Evolutionary conservation across 2,797 vertebrate genomes (phyloP), one percentile per base, ranked within the genome.

Genomic region (Gymnoscopelus braueri): DNA sequence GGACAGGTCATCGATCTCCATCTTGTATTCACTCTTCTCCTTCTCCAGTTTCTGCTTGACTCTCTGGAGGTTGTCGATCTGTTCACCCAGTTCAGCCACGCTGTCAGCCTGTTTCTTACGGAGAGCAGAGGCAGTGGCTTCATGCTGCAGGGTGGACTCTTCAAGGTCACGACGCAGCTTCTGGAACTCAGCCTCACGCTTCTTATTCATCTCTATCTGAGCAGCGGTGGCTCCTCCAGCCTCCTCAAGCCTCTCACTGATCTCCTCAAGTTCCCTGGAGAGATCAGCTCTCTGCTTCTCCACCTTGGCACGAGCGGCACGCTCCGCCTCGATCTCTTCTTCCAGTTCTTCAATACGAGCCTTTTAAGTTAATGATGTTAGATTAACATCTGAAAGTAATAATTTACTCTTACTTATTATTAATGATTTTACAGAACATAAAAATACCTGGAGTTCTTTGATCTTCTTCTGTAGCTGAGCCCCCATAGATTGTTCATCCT

Each of bases 11-110:
- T 96, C 95, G 0, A 95, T 92, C 88, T 96, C 95, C 96, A 97
- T 96, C 90, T 96, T 96, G 58, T 91, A 54, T 68, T 96, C 95
- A 0, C 95, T 95, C 84, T 96, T 96, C 77, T 96, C 95, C 81
- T 95, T 96, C 75, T 94, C 94, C 84, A 96, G 87, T 83, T 96
- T 97, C 88, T 96, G 95, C 75, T 96, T 96, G 56, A 96, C 94
- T 0, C 94, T 82, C 60, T 97, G 95, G 66, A 97, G 93, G 85
- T 95, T 96, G 88, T 96, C 94, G 0, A 95, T 95, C 79, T 96
- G 95, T 69, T 96, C 95, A 63, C 95, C 94, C 2, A 95, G 92
- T 82, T 96, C 95, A 0, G 94, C 95, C 6, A 94, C 83, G 0
- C 78, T 95, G 73, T 96, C 95, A 0, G 92, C 93, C 0, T 96